Percentiles rank a stretch among this genome's conserved stretches.
Evolutionary conservation across 2,888 invertebrate genomes (phyloP).

Genomic region (Agriopis leucophaearia): DNA sequence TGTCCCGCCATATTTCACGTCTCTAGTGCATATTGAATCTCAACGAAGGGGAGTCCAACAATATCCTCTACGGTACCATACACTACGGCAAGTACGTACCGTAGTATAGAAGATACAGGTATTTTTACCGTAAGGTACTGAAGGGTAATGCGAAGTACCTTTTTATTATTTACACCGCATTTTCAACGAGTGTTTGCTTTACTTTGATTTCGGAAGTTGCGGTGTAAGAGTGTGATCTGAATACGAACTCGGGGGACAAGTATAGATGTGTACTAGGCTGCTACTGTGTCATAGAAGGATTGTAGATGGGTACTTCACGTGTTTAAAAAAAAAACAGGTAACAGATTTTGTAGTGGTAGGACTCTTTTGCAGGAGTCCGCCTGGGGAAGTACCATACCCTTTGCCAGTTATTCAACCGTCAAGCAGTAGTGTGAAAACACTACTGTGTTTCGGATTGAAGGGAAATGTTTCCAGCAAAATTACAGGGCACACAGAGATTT

Average conservation of each 20-base stretch:
- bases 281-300: slow-evolving; percentile 31
- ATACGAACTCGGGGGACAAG: slow-evolving; percentile 57
- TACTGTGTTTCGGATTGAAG: too few relatives aligned
- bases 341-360: neutral
- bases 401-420: too few relatives aligned
- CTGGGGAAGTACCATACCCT: too few relatives aligned
- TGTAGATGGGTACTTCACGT: neutral
- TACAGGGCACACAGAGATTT: too few relatives aligned
- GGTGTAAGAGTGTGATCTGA: slow-evolving; percentile 81
- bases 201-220: slow-evolving; percentile 85
- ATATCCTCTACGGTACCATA: slow-evolving; percentile 45
- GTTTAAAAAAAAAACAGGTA: neutral
- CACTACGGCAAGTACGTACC: slow-evolving; percentile 8
- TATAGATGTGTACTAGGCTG: slow-evolving; percentile 16
- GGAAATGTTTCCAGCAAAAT: too few relatives aligned
- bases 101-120: slow-evolving; percentile 11
- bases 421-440: too few relatives aligned
- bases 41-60: slow-evolving; percentile 75
- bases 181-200: slow-evolving; percentile 85
- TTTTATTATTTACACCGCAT: slow-evolving; percentile 86
- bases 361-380: neutral
- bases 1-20: slow-evolving; percentile 72
- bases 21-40: slow-evolving; percentile 83
- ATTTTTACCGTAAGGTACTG: slow-evolving; percentile 35
- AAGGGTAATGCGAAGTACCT: slow-evolving; percentile 58